A percentile compares a stretch with the other conserved stretches of the same genome.
These are phyloP conservation scores for Eidolon helvum DNA, from an alignment of 2,113 vertebrate species.

Conservation along the genomic window DNA sequence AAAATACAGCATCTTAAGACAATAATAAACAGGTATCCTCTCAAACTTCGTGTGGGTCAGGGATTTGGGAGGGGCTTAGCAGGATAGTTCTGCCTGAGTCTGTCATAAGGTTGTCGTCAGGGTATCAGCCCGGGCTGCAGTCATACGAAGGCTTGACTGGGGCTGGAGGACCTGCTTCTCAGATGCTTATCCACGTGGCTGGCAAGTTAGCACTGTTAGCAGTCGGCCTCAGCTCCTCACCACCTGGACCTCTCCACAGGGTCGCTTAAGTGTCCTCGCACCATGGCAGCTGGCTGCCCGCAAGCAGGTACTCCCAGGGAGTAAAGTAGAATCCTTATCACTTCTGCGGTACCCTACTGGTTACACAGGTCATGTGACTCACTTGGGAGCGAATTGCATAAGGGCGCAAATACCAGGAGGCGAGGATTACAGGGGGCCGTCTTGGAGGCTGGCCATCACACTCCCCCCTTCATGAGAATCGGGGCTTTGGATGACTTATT, in stretches of 20 bases:
- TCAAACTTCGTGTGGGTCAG: not conserved
- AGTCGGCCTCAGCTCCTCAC: not conserved
- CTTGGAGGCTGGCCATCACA: not conserved
- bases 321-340: not conserved
- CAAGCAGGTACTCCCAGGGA: not conserved
- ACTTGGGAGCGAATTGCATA: not conserved
- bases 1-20: not conserved
- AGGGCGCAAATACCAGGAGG: not conserved
- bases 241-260: not conserved
- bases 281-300: not conserved
- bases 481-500: not conserved
- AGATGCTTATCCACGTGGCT: fast-evolving
- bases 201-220: not conserved
- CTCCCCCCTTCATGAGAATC: not conserved
- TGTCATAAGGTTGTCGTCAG: not conserved
- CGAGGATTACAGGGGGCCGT: fast-evolving
- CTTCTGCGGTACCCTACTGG: not conserved
- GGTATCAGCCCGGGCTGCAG: fast-evolving
- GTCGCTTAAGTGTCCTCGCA: not conserved
- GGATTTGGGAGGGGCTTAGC: not conserved
- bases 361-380: not conserved
- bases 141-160: not conserved
- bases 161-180: not conserved
- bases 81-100: not conserved
- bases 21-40: too few species aligned